Base-by-base conservation (phyloP, 2,113 vertebrate genomes). In the Megatriorchis doriae region DNA sequence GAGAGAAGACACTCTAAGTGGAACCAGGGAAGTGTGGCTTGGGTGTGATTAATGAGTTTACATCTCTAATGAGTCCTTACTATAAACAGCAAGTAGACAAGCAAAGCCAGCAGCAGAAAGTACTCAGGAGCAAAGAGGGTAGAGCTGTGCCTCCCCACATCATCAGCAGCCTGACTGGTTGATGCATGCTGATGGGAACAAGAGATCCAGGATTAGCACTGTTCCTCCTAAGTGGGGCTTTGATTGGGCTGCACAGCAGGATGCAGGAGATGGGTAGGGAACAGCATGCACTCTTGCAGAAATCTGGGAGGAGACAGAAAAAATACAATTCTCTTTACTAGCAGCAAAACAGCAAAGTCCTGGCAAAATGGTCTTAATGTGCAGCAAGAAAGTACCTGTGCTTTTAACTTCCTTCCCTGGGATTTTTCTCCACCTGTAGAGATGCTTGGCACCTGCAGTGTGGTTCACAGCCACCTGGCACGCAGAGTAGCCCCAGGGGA, bases 81-180 rank as follows among this genome's bases (percentile, higher is more conserved):
- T 88, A 43, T 50, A 88, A 90, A 90, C 80, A 94, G 80, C 80
- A 95, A 91, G 89, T 86, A 86, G 43, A 77, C 43, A 55, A 63
- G 75, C 61, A 67, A 50, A 83, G 62, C n/a, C 80, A 68, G 67
- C 66, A 82, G 71, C 47, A 75, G 42, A 58, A 80, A 53, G 67
- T 9, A 52, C 29, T 67, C n/a, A 43, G 47, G 75, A 82, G 66
- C 13, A 15, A 45, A 36, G 50, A 48, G 53, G 32, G 29, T 55
- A 16, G 25, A 63, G 25, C 61, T 5, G 2, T 23, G 13, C 10
- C 20, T 65, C n/a, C 52, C n/a, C 3, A 1, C 42, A 56, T 1
- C 61, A 79, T 13, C 47, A 32, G 18, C 22, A 47, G 61, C 53
- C 67, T 1, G 1, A 31, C 12, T 74, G 66, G 26, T 16, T 52